Percentiles rank a stretch among this genome's conserved stretches.
Evolutionary conservation across 2,113 vertebrate genomes (phyloP).

Genomic region (Colius striatus): DNA sequence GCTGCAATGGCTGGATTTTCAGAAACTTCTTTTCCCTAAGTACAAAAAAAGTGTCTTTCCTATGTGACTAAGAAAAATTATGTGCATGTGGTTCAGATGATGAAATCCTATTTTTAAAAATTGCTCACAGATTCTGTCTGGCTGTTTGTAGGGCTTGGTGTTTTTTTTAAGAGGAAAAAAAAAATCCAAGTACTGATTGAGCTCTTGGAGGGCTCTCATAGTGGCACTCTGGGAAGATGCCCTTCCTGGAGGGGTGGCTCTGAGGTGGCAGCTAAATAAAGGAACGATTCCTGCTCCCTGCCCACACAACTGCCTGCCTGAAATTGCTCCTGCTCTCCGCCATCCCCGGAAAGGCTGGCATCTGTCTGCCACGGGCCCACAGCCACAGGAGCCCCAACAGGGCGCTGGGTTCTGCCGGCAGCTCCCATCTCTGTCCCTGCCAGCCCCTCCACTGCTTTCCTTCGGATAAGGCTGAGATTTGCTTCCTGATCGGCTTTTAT

Average conservation of each 20-base stretch:
- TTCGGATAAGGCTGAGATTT: not conserved
- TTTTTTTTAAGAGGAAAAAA: not conserved
- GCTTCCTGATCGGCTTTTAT: slow-evolving; percentile 42
- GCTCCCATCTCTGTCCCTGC: not conserved
- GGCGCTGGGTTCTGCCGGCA: not conserved
- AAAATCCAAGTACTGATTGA: too few relatives aligned
- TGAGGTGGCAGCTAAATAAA: not conserved
- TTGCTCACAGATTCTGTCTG: not conserved
- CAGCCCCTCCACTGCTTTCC: not conserved
- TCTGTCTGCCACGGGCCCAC: rapidly evolving
- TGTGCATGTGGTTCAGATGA: rapidly evolving
- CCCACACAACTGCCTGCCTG: not conserved
- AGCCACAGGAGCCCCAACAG: not conserved
- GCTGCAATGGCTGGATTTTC: not conserved
- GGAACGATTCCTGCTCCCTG: not conserved
- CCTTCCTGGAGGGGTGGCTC: not conserved
- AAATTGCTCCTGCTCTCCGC: not conserved
- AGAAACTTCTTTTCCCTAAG: not conserved
- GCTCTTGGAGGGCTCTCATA: not conserved
- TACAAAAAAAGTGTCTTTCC: not conserved
- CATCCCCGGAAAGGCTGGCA: not conserved
- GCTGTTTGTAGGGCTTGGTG: not conserved
- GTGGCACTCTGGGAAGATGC: not conserved
- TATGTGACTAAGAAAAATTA: not conserved
- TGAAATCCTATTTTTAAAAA: not conserved